These are phyloP conservation scores for Porites lobata DNA, from an alignment of 92 coral and sea anemone genomes.

Conservation along the genomic window DNA sequence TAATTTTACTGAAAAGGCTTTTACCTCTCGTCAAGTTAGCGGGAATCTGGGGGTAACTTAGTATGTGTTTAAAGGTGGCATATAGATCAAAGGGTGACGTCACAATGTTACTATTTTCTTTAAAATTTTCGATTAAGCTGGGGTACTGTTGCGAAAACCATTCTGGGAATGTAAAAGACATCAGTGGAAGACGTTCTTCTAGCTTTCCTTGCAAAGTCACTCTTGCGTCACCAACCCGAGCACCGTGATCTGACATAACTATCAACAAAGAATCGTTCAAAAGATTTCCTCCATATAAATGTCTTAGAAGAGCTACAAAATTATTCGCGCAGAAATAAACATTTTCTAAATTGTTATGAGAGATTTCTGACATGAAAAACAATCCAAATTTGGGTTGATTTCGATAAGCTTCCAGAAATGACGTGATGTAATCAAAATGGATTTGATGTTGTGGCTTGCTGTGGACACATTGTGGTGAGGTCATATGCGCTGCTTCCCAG, in stretches of 20 bases:
- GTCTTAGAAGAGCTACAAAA: constrained; percentile 71
- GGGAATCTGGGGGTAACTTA: constrained; percentile 79
- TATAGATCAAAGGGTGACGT: constrained; percentile 95
- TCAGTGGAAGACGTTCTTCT: constrained; percentile 92
- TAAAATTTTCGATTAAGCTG: constrained; percentile 49
- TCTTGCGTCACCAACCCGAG: constrained; percentile 85
- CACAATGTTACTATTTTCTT: constrained; percentile 70
- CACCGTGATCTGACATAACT: constrained; percentile 91
- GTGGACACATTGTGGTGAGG: constrained; percentile 76
- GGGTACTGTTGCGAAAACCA: constrained; percentile 68
- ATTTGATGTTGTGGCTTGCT: constrained; percentile 85
- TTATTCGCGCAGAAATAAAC: constrained; percentile 59
- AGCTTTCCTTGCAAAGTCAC: constrained; percentile 87
- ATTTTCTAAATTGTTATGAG: constrained; percentile 73
- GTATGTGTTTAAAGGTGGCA: constrained; percentile 82
- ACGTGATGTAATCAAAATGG: constrained; percentile 89
- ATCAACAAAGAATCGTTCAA: constrained; percentile 83
- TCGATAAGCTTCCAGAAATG: constrained; percentile 85
- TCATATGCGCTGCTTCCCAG: constrained; percentile 84
- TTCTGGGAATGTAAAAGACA: constrained; percentile 87
- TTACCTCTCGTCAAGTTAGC: constrained; percentile 62
- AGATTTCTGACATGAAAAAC: constrained; percentile 77
- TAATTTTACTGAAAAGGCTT: constrained; percentile 76
- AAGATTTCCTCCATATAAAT: constrained; percentile 51
- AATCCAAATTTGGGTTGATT: constrained; percentile 87